Evolutionary conservation across 1,140 invertebrate species (phyloP), one percentile per base, ranked within the genome.

Genomic region (Agraylea sexmaculata): DNA sequence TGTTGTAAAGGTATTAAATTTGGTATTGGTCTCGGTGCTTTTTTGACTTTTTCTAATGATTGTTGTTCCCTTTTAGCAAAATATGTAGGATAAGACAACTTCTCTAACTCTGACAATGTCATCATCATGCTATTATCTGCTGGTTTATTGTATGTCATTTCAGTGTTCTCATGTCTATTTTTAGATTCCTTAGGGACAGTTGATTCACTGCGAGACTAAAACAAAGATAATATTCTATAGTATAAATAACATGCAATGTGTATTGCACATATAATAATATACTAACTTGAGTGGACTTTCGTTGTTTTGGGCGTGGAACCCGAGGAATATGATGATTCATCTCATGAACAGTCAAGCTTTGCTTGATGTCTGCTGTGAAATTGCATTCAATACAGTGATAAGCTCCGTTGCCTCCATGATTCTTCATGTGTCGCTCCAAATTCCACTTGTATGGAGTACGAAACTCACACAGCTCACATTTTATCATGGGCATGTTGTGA

Each of bases 361-460:
- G 88, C 53, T 90, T 87, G 50, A 89, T 91, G 52, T 90, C 84
- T 10, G 87, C 84, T 1, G 87, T 85, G 60, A 93, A 95, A 56
- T 85, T 88, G 60, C 91, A 95, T 43, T 83, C 75, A 12, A 77
- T 74, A 61, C 91, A 95, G 52, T 80, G 78, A 61, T 83, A 87
- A 37, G 76, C 75, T 11, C 86, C 87, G 15, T 70, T 75, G 0
- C 83, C 83, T 28, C 76, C 81, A 56, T 95, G 91, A 56, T 91
- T 92, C 58, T 86, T 81, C 63, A 84, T 84, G 56, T 96, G 90
- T 11, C 90, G 72, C 55, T 94, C 89, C 57, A 92, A 72, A 63
- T 93, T 93, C 78, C 86, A 89, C 60, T 88, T 88, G 65, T 90
- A 88, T 6, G 89, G 83, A 6, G 89, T 92, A 36, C 83, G 77